phyloP scores from a whole-genome alignment of 2,113 vertebrate species.

The Mormyrus iriodes region DNA sequence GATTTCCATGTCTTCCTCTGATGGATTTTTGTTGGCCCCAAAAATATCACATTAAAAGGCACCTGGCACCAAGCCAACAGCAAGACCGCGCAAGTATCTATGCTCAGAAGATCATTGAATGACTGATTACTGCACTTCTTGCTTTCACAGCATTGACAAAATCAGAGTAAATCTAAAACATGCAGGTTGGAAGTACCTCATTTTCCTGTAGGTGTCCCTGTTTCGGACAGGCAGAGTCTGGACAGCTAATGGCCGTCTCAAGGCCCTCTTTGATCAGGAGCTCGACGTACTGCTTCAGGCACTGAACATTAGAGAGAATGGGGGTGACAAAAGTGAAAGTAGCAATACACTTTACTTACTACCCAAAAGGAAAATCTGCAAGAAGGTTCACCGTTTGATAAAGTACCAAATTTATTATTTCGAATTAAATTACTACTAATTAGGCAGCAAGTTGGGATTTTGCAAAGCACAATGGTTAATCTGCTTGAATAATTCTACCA shows the following conservation, averaged over 20 bases:
- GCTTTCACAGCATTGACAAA: background rate
- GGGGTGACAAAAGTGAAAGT: background rate
- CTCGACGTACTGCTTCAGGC: slow-evolving; percentile 98
- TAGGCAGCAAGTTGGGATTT: background rate
- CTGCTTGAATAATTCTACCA: background rate
- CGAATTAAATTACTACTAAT: background rate
- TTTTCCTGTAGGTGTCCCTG: slow-evolving; percentile 88
- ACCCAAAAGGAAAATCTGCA: background rate
- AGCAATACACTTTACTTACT: background rate
- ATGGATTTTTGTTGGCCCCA: background rate
- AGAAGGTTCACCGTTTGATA: no score
- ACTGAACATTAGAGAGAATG: slow-evolving; percentile 56
- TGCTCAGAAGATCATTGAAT: no score
- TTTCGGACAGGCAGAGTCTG: slow-evolving; percentile 92
- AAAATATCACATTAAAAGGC: background rate
- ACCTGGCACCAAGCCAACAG: background rate
- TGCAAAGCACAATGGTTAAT: background rate
- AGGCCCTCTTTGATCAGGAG: slow-evolving; percentile 96
- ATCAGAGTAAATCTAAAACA: background rate
- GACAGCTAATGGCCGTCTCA: slow-evolving; percentile 93
- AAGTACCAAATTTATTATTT: background rate
- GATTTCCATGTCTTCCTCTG: background rate
- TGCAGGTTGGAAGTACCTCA: slow-evolving; percentile 63
- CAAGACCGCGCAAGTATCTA: no score
- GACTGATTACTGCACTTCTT: background rate